Evolutionary conservation across 2,888 invertebrate species (phyloP).

Genomic region (Perizoma affinitatum): DNA sequence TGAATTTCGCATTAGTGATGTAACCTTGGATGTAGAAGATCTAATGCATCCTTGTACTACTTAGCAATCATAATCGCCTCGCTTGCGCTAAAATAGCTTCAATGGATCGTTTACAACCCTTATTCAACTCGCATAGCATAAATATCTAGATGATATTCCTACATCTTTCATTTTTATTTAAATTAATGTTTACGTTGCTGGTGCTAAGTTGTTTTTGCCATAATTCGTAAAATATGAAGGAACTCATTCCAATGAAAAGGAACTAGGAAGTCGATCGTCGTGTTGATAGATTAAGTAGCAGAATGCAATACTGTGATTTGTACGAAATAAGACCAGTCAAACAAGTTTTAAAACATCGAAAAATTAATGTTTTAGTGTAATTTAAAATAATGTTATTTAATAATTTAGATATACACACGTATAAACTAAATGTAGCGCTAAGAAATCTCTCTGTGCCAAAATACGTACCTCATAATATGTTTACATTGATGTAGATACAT

Average conservation of each 20-base stretch:
- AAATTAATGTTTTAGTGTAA: slow-evolving; percentile 76
- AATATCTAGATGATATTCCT: not conserved
- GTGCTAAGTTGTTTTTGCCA: slow-evolving; percentile 60
- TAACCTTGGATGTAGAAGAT: too few species aligned
- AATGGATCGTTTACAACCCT: too few species aligned
- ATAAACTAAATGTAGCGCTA: slow-evolving; percentile 75
- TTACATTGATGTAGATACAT: slow-evolving; percentile 78
- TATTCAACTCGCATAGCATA: too few species aligned
- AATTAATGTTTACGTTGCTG: not conserved
- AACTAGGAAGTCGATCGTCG: slow-evolving; percentile 74
- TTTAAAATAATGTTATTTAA: slow-evolving; percentile 68
- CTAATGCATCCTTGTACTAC: too few species aligned
- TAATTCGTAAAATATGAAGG: slow-evolving; percentile 67
- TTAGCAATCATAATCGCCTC: too few species aligned
- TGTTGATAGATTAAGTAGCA: slow-evolving; percentile 77
- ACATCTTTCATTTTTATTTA: not conserved
- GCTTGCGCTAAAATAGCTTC: too few species aligned
- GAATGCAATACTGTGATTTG: slow-evolving; percentile 83
- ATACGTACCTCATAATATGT: slow-evolving; percentile 89
- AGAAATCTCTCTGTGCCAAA: slow-evolving; percentile 91
- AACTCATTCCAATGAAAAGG: slow-evolving; percentile 76
- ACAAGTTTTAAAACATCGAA: slow-evolving; percentile 84
- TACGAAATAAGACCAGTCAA: slow-evolving; percentile 83
- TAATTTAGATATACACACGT: slow-evolving; percentile 72
- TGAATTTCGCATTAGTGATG: too few species aligned